A percentile compares a stretch with the other conserved stretches of the same genome.
These are phyloP conservation scores for Deroptyus accipitrinus DNA, from an alignment of 2,113 vertebrate genomes.

Conservation along the genomic window DNA sequence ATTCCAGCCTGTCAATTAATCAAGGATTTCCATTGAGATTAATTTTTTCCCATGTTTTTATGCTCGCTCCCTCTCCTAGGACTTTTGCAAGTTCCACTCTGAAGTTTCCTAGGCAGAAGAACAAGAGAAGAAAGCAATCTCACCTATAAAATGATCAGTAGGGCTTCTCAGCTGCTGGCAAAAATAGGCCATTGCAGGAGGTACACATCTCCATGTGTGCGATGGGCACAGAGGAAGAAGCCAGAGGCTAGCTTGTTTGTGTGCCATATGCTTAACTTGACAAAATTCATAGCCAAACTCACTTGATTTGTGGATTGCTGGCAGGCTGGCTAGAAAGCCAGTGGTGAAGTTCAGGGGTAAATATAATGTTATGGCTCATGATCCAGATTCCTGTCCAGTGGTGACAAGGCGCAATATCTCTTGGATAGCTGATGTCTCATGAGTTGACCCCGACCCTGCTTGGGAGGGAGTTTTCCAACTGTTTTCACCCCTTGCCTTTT, in stretches of 20 bases:
- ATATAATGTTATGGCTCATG: neutral
- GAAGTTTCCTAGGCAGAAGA: neutral
- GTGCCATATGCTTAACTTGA: neutral
- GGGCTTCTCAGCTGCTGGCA: neutral
- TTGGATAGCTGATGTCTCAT: neutral
- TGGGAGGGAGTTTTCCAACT: neutral
- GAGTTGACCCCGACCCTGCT: neutral
- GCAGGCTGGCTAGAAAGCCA: neutral
- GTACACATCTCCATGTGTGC: neutral
- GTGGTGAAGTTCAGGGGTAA: neutral
- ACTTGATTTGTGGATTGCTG: neutral
- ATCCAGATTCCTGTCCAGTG: neutral
- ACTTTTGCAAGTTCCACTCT: neutral
- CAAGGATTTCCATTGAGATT: slow-evolving; percentile 63
- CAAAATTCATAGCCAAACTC: neutral
- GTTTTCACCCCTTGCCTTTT: neutral
- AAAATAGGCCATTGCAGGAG: neutral
- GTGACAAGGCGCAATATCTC: neutral
- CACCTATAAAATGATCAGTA: neutral
- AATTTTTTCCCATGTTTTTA: slow-evolving; percentile 59
- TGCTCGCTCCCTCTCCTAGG: neutral
- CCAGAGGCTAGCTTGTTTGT: neutral
- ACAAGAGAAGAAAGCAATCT: neutral
- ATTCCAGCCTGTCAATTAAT: slow-evolving; percentile 61
- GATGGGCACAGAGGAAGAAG: neutral